phyloP scores from a whole-genome alignment of 2,113 vertebrate species.

The Neogale vison region DNA sequence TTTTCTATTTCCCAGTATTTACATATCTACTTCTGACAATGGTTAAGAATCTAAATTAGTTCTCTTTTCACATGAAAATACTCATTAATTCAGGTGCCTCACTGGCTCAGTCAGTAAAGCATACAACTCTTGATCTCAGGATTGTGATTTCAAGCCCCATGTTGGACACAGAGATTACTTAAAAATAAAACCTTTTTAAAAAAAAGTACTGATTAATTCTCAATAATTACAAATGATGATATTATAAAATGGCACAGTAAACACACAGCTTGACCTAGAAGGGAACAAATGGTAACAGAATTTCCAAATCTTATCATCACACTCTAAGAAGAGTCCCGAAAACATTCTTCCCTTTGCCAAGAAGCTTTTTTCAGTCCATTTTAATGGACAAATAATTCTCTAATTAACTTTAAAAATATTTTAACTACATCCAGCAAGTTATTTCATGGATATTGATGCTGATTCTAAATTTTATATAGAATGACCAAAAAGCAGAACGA shows the following conservation, averaged over 20 bases:
- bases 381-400: neutral
- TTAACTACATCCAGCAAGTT: neutral
- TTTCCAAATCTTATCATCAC: neutral
- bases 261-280: neutral
- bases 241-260: neutral
- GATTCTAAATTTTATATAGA: neutral
- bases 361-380: neutral
- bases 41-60: neutral
- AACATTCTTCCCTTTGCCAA: neutral
- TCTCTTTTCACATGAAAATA: slow-evolving; percentile 7
- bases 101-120: neutral
- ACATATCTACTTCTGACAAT: neutral
- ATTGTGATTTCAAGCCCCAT: neutral
- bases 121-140: neutral
- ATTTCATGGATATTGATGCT: neutral
- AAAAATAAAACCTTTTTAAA: neutral
- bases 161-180: neutral
- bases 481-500: neutral
- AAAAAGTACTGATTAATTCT: neutral
- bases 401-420: neutral
- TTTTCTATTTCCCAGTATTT: neutral
- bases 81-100: neutral
- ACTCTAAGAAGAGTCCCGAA: neutral
- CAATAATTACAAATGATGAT: neutral
- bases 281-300: neutral